Base-by-base conservation (phyloP, 1,140 invertebrate species). In the Venustaconcha ellipsiformis region DNA sequence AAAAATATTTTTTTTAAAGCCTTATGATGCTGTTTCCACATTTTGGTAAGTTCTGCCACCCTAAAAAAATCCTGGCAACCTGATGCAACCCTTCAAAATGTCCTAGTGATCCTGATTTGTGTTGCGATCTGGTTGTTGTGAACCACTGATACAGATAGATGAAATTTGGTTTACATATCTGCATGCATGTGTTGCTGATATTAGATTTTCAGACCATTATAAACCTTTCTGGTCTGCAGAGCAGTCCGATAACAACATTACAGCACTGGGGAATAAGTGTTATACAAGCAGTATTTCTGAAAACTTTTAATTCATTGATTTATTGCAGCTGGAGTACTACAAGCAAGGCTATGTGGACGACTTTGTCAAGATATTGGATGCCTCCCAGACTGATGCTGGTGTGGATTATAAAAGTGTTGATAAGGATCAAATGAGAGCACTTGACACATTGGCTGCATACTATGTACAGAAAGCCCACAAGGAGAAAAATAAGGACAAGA, bases 401-500 rank as follows among this genome's bases (percentile, higher is more conserved):
- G 92, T 94, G 82, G 94, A 96, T 73, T 99, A 99, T 85, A 90
- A 93, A 59, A 97, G 98, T 83, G 96, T 94, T 92, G 97, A 99
- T 88, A 95, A 96, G 84, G 98, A 99, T 91, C 96, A 98, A 90
- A 99, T 99, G 97, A 94, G 94, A 81, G 95, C 95, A 0, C 92
- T 99, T 63, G 98, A 99, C 88, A 98, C 97, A 92, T 90, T 99
- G 86, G 98, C 97, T 73, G 98, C 97, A 5, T 98, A 98, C 90
- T 99, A 99, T 93, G 97, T 99, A 0, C 96, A 98, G 88, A 94
- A 96, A 90, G 86, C 97, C 1, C 98, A 98, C 86, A 94, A 94
- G 69, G 97, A 99, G 86, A 98, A 99, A 84, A 95, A 96, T 76
- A 98, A 98, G 86, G 97, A 99, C 80, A 96, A 95, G 82, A 98